phyloP scores from a whole-genome alignment of 1,140 invertebrate species.

The Mercenaria mercenaria region DNA sequence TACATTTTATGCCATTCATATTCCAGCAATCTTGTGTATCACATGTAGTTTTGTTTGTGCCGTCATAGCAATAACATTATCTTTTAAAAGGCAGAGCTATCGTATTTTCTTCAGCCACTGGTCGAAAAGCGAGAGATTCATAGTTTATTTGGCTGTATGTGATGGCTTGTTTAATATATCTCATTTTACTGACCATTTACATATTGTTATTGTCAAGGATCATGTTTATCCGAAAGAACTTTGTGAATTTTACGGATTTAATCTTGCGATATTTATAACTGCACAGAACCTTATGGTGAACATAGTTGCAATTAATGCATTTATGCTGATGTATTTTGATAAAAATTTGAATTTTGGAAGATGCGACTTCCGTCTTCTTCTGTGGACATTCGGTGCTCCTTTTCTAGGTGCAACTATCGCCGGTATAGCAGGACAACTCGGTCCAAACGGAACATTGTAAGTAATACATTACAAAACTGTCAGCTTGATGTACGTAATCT shows the following conservation, averaged over 20 bases:
- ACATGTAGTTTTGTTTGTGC: conserved; percentile 65
- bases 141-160: conserved; percentile 70
- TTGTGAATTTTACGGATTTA: conserved; percentile 54
- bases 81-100: conserved; percentile 57
- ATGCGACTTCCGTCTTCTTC: conserved; percentile 48
- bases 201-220: conserved; percentile 33
- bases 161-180: conserved; percentile 69
- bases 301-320: conserved; percentile 46
- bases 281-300: conserved; percentile 66
- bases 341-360: conserved; percentile 47
- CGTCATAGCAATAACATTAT: conserved; percentile 49
- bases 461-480: neutral
- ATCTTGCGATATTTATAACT: conserved; percentile 34
- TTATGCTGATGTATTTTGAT: conserved; percentile 55
- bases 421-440: conserved; percentile 37
- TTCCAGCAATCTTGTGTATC: conserved; percentile 69
- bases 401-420: conserved; percentile 36
- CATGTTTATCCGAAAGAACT: conserved; percentile 53
- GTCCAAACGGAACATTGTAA: conserved; percentile 70
- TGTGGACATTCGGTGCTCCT: conserved; percentile 47
- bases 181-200: conserved; percentile 62
- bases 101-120: conserved; percentile 60
- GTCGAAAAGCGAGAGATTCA: conserved; percentile 69
- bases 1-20: conserved; percentile 66
- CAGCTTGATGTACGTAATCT: no score